A percentile compares a stretch with the other conserved stretches of the same genome.
These are phyloP conservation scores for Maniola hyperantus DNA, from an alignment of 2,888 invertebrate genomes.

Conservation along the genomic window DNA sequence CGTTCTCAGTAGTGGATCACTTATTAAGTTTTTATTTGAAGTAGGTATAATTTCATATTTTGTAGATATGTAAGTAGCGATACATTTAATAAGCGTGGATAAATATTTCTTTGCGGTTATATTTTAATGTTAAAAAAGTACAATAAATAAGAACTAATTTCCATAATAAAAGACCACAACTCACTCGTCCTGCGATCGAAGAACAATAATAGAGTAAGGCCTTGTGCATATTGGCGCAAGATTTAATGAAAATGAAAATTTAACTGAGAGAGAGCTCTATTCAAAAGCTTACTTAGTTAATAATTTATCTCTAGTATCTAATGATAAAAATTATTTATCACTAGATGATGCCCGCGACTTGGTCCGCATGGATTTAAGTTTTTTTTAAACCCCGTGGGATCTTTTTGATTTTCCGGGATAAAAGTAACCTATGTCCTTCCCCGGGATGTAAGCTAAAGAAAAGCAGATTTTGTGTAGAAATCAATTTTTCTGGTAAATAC, in stretches of 20 bases:
- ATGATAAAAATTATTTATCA: not conserved
- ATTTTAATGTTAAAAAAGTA: constrained; percentile 4
- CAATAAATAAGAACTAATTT: constrained; percentile 8
- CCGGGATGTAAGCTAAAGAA: no score
- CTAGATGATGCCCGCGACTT: no score
- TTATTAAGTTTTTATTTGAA: no score
- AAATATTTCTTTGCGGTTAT: not conserved
- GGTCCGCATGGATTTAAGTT: no score
- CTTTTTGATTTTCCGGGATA: no score
- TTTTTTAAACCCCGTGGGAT: no score
- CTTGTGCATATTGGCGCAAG: not conserved
- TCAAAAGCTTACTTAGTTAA: not conserved
- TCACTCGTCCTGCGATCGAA: constrained; percentile 3
- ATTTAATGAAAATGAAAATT: not conserved
- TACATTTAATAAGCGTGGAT: not conserved
- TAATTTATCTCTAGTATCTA: not conserved
- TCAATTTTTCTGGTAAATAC: no score
- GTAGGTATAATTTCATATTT: no score
- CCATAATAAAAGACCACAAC: constrained; percentile 11
- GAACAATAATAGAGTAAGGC: constrained; percentile 7
- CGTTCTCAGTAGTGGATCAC: no score
- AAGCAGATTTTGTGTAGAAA: no score
- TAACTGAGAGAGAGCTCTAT: not conserved
- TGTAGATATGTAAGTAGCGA: no score
- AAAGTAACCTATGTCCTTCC: no score